Conservation (phyloP, 2,888 invertebrate genomes). For the Stramonita haemastoma region DNA sequence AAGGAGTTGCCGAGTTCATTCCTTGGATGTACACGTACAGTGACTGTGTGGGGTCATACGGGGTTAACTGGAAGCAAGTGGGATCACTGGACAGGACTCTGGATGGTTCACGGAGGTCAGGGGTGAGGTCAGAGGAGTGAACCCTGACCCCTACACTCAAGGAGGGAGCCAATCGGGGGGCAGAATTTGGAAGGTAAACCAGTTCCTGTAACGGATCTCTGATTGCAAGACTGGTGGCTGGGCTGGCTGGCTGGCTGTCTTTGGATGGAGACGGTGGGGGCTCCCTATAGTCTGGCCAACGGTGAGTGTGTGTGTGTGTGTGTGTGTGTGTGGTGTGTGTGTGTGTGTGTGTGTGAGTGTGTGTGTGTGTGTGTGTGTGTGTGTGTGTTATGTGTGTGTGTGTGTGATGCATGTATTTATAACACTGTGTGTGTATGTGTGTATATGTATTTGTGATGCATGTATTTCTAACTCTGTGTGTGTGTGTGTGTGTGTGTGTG, state of each 20-base stretch:
- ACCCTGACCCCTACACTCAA: too few species aligned
- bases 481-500: too few species aligned
- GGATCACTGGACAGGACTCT: neutral
- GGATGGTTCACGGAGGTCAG: neutral
- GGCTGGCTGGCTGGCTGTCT: neutral
- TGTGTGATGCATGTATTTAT: neutral
- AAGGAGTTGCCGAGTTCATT: neutral
- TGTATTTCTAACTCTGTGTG: too few species aligned
- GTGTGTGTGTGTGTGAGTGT: too few species aligned
- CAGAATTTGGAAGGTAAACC: neutral
- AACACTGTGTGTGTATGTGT: neutral
- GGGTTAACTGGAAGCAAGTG: neutral
- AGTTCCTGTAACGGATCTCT: slow-evolving; percentile 7
- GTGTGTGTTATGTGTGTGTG: too few species aligned
- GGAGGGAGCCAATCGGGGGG: neutral
- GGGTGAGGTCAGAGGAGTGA: neutral
- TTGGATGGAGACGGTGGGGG: slow-evolving; percentile 29
- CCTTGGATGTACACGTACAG: neutral
- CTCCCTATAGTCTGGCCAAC: slow-evolving; percentile 25
- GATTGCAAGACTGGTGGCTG: neutral
- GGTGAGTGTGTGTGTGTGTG: neutral
- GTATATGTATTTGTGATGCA: too few species aligned
- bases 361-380: neutral
- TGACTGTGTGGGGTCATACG: neutral
- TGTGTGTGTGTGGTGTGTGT: neutral